A percentile compares a stretch with the other conserved stretches of the same genome.
These are phyloP conservation scores for Gavialis gangeticus DNA, from an alignment of 2,113 vertebrate genomes.

Conservation along the genomic window DNA sequence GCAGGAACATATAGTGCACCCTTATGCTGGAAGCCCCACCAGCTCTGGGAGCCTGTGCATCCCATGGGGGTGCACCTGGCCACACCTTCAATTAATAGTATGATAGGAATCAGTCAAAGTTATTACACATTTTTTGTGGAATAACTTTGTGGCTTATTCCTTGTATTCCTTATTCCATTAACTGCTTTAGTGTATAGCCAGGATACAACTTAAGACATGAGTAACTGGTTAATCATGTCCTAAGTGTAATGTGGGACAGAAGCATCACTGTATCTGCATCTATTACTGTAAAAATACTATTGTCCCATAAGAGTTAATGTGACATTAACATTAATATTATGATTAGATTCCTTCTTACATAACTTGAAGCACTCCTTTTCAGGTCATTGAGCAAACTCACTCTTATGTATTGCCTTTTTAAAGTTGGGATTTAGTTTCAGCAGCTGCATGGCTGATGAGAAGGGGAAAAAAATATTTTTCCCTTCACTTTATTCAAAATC, in stretches of 20 bases:
- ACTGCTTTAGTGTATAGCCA: no score
- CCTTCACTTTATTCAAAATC: neutral
- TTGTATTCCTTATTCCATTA: no score
- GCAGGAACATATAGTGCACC: no score
- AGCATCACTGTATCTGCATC: neutral
- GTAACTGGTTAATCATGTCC: no score
- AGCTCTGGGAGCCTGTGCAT: no score
- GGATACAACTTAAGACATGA: no score
- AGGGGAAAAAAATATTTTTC: neutral
- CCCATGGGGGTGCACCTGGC: no score
- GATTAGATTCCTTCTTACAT: slow-evolving; percentile 43
- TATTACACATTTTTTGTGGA: no score
- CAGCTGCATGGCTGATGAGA: slow-evolving; percentile 40
- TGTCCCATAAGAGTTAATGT: neutral
- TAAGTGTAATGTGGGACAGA: neutral
- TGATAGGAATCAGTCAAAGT: no score
- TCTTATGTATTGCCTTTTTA: slow-evolving; percentile 67
- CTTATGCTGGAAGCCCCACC: no score
- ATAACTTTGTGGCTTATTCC: no score
- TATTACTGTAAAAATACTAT: neutral
- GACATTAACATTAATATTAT: slow-evolving; percentile 50
- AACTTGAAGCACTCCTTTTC: slow-evolving; percentile 48
- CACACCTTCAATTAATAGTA: no score
- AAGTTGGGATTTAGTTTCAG: slow-evolving; percentile 61
- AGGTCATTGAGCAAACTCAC: slow-evolving; percentile 61